Percentiles rank a stretch among this genome's conserved stretches.
Conservation (phyloP, 2,113 vertebrate species). For the Cichladusa arquata region DNA sequence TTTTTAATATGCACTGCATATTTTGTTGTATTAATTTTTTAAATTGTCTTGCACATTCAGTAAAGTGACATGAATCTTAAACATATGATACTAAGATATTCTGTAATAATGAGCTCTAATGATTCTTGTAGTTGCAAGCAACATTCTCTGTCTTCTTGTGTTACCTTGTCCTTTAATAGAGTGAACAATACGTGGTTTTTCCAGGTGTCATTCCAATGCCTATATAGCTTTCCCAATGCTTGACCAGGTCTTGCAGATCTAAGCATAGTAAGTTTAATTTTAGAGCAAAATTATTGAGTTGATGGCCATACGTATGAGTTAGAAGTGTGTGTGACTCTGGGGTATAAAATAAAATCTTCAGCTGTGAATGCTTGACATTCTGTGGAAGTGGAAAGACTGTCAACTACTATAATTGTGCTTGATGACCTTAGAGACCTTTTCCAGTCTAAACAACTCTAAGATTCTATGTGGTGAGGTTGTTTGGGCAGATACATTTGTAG, state of each 20-base stretch:
- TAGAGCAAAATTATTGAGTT: not conserved
- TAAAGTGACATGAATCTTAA: not conserved
- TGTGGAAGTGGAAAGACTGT: not conserved
- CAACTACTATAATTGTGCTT: not conserved
- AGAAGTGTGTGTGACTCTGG: not conserved
- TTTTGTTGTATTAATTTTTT: not conserved
- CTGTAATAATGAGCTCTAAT: not conserved
- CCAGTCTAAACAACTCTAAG: too few species aligned
- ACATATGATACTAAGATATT: not conserved
- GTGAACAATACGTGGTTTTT: not conserved
- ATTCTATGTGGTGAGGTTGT: not conserved
- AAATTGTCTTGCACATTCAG: not conserved
- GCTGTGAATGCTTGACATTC: not conserved
- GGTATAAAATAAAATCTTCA: not conserved
- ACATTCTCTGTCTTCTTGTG: not conserved
- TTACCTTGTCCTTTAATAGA: not conserved
- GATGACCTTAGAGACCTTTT: not conserved
- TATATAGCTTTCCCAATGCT: not conserved
- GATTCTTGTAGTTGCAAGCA: not conserved
- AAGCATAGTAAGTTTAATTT: not conserved
- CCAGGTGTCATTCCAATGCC: not conserved
- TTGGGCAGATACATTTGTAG: fast-evolving
- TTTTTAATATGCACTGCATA: not conserved
- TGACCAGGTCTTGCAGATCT: not conserved
- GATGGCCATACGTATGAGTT: fast-evolving